Percentiles rank a stretch among this genome's conserved stretches.
These are phyloP conservation scores for Nasua narica DNA, from an alignment of 2,797 vertebrate species.

Conservation along the genomic window DNA sequence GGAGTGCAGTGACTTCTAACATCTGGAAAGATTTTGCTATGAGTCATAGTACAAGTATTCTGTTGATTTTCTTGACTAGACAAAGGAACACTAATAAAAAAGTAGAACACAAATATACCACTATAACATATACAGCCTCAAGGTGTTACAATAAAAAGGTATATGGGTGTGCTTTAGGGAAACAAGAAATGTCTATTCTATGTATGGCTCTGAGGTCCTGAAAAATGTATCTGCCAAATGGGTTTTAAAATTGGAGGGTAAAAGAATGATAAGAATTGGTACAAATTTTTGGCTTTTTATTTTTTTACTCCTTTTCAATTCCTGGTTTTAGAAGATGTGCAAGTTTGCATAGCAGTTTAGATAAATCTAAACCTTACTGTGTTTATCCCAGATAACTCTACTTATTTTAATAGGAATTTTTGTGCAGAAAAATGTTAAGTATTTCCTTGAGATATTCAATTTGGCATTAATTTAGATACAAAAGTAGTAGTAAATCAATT, in stretches of 20 bases:
- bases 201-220: background rate
- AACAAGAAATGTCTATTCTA: background rate
- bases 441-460: background rate
- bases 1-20: background rate
- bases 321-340: background rate
- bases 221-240: background rate
- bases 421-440: background rate
- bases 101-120: background rate
- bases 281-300: background rate
- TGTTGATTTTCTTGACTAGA: background rate
- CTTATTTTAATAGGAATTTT: background rate
- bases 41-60: background rate
- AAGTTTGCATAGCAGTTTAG: background rate
- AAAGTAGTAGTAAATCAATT: background rate
- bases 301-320: background rate
- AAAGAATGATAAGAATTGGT: background rate
- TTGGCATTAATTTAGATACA: background rate
- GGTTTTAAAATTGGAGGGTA: background rate
- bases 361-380: background rate
- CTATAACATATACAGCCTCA: background rate
- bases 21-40: background rate
- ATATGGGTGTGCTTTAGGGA: background rate
- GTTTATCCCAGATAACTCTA: background rate
- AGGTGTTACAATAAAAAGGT: background rate
- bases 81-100: background rate